phyloP scores from a whole-genome alignment of 30 jellyfish, hydroid and myxozoan species.

The Rhopilema esculentum region DNA sequence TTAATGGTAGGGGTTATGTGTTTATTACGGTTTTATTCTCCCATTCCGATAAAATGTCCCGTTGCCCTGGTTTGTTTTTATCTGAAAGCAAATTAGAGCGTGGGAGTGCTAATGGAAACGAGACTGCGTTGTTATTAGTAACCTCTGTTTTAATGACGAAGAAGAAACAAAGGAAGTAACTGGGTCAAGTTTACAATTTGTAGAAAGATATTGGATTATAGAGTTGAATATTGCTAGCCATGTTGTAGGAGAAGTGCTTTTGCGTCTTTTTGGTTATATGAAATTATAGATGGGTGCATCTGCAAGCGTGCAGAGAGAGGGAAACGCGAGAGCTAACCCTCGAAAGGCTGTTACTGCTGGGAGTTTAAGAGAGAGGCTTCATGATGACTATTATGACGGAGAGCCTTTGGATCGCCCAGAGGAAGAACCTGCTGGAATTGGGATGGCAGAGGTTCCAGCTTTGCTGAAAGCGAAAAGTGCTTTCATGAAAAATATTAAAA shows the following conservation, averaged over 20 bases:
- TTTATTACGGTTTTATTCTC: no score
- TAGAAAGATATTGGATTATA: no score
- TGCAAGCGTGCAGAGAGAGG: slow-evolving; percentile 66
- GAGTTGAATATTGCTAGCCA: no score
- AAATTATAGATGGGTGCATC: slow-evolving; percentile 74
- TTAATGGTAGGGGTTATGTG: no score
- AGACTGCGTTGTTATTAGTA: background rate
- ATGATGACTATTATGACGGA: slow-evolving; percentile 52
- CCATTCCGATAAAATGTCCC: no score
- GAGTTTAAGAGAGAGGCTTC: slow-evolving; percentile 50
- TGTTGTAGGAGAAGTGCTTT: no score
- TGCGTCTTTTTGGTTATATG: no score
- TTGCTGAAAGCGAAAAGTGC: slow-evolving; percentile 75
- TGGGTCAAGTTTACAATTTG: background rate
- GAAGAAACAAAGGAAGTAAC: background rate
- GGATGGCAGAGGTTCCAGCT: slow-evolving; percentile 67
- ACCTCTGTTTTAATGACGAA: background rate
- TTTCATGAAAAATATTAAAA: slow-evolving; percentile 60
- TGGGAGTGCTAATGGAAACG: background rate
- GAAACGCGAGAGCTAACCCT: background rate
- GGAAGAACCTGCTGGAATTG: slow-evolving; percentile 24
- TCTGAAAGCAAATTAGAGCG: background rate
- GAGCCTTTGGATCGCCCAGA: background rate
- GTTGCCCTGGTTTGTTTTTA: background rate
- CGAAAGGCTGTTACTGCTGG: slow-evolving; percentile 42